Evolutionary conservation across 2,797 vertebrate genomes (phyloP).

Genomic region (Dendrocincla tyrannina): DNA sequence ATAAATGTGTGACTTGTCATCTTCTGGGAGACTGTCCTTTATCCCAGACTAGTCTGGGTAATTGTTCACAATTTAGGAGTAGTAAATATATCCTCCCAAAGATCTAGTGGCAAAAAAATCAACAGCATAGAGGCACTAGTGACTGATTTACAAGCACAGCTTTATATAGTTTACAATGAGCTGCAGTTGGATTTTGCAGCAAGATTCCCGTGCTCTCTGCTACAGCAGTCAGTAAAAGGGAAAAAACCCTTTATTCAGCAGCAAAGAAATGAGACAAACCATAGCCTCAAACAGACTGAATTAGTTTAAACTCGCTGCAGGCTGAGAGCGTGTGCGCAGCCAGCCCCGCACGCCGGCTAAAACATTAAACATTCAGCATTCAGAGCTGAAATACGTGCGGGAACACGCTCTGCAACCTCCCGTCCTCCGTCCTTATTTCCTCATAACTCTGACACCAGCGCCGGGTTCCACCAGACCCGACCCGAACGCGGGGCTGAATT

Average conservation of each 20-base stretch:
- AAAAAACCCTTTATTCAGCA: not conserved
- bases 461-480: no score
- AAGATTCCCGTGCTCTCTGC: not conserved
- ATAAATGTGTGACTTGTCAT: not conserved
- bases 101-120: not conserved
- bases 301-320: not conserved
- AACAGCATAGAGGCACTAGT: not conserved
- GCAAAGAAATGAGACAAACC: no score
- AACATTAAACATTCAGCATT: not conserved
- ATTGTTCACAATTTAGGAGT: rapidly evolving
- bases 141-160: not conserved
- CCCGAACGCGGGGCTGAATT: no score
- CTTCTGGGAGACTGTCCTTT: not conserved
- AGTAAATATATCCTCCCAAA: not conserved
- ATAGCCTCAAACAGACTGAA: not conserved
- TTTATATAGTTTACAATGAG: not conserved
- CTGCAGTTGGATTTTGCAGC: not conserved
- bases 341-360: not conserved
- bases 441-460: no score
- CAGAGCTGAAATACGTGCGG: not conserved
- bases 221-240: not conserved
- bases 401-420: no score
- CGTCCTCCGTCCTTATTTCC: no score
- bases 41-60: no score
- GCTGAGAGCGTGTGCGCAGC: no score